phyloP scores from a whole-genome alignment of 2,113 vertebrate genomes.

The Himantopus leucocephalus region DNA sequence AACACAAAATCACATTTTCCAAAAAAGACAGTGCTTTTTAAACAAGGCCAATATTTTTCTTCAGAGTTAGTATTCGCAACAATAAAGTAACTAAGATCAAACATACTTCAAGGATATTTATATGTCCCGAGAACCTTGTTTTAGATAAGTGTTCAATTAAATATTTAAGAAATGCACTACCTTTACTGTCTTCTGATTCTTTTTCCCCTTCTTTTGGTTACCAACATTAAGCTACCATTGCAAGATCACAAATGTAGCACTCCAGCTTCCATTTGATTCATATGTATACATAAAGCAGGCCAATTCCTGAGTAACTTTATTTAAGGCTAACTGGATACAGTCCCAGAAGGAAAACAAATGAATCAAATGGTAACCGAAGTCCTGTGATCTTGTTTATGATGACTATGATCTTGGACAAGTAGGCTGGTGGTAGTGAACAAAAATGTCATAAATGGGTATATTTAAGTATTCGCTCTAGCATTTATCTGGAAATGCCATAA shows the following conservation, averaged over 20 bases:
- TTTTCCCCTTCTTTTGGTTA: not conserved
- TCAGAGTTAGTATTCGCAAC: not conserved
- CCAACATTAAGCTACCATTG: not conserved
- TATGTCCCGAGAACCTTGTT: not conserved
- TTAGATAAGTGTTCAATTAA: not conserved
- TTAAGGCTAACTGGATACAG: not conserved
- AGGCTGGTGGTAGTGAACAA: not conserved
- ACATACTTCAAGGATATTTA: not conserved
- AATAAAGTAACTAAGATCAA: not conserved
- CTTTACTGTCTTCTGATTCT: not conserved
- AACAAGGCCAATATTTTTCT: not conserved
- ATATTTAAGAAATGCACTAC: not conserved
- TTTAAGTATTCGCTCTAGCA: not conserved
- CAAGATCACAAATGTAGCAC: not conserved
- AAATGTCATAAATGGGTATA: not conserved
- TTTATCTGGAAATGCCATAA: not conserved
- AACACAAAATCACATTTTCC: not conserved
- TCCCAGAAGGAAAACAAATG: not conserved
- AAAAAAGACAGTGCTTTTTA: not conserved
- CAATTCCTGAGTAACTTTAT: not conserved
- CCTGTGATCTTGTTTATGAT: not conserved
- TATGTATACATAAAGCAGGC: not conserved
- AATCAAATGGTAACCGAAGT: not conserved
- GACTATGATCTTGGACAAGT: not conserved
- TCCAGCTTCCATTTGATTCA: not conserved